Percentiles rank a stretch among this genome's conserved stretches.
These are phyloP conservation scores for Neotragus moschatus DNA, from an alignment of 2,113 vertebrate species.

Conservation along the genomic window DNA sequence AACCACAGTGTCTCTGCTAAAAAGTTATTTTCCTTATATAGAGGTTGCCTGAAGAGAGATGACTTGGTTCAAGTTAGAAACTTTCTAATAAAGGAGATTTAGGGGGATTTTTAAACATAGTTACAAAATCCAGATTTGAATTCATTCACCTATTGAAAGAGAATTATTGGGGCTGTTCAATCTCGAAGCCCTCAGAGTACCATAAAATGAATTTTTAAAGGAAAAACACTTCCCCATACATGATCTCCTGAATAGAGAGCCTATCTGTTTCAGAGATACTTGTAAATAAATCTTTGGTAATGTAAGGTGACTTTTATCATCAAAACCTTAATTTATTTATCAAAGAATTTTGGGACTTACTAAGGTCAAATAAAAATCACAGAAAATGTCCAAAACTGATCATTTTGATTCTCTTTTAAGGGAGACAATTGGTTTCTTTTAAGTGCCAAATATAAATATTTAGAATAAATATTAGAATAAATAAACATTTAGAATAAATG, in stretches of 20 bases:
- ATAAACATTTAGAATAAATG: neutral
- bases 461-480: no score
- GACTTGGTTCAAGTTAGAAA: neutral
- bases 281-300: neutral
- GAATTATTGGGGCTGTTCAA: neutral
- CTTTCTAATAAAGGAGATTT: neutral
- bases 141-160: neutral
- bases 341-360: neutral
- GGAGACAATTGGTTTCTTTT: neutral
- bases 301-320: neutral
- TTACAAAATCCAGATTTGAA: slow-evolving; percentile 1
- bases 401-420: neutral
- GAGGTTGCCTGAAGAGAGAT: neutral
- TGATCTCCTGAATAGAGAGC: neutral
- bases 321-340: neutral
- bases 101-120: neutral
- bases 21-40: neutral
- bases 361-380: slow-evolving; percentile 17
- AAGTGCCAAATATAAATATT: neutral
- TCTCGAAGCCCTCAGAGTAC: neutral
- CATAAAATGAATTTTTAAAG: neutral
- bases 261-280: neutral
- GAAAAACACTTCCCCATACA: neutral
- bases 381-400: neutral
- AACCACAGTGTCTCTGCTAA: neutral